Evolutionary conservation across 2,797 vertebrate species (phyloP), one percentile per base, ranked within the genome.

Genomic region (Chelon labrosus): DNA sequence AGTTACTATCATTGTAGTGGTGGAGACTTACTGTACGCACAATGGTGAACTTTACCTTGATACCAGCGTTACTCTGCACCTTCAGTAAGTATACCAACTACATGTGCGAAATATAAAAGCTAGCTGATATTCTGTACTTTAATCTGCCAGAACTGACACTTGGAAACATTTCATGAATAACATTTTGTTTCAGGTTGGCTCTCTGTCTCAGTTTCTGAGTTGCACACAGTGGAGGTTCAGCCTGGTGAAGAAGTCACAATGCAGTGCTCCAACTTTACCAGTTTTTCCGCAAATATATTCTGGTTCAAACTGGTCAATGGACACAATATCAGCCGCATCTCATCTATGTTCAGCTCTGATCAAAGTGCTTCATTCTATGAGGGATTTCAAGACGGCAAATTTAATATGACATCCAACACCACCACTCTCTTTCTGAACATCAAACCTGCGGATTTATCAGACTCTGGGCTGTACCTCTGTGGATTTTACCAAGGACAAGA

Each of bases 231-330:
- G 42, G 27, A 68, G 49, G 76, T 67, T 13, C 35, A 58, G 4
- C 16, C 56, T 12, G 63, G 70, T 60, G 13, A 65, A 42, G 67
- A 79, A 16, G 74, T 79, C 41, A 82, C 57, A 12, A 37, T 88
- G 64, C 27, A 25, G 10, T 83, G 81, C 62, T 20, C 54, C n/a
- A 83, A 77, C 46, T 44, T 59, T 0, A 59, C 14, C 16, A 78
- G 11, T 20, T 0, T 25, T 10, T 17, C 1, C 13, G 1, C 0
- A 44, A 55, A 64, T 38, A 31, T 64, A 1, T 55, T 57, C 38
- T 87, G 82, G 82, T 87, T 65, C 52, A 70, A 71, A 60, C 65
- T 74, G 53, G 31, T 37, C 47, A 71, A 71, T n/a, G 20, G 5
- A 20, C 67, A 65, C 37, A 16, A 73, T 0, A 41, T 17, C 52